Conservation (phyloP, 2,113 vertebrate species). For the Xiphias gladius region DNA sequence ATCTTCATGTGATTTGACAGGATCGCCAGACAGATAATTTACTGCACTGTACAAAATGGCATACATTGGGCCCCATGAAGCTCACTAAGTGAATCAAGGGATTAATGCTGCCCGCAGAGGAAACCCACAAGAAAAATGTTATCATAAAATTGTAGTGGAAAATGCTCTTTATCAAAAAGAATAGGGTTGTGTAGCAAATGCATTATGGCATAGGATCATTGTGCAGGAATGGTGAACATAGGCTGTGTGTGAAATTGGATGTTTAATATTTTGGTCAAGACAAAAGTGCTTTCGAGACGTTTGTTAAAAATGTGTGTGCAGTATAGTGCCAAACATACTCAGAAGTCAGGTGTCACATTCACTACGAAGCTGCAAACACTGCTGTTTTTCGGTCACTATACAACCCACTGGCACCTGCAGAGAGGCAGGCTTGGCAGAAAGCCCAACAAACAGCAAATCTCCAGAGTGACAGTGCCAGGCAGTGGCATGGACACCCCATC, state of each 20-base stretch:
- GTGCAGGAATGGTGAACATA: background rate
- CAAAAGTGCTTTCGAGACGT: background rate
- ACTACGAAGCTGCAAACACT: slow-evolving; percentile 31
- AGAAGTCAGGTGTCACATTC: background rate
- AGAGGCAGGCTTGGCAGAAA: slow-evolving; percentile 45
- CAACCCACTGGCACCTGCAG: slow-evolving; percentile 60
- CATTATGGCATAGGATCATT: background rate
- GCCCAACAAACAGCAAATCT: slow-evolving; percentile 55
- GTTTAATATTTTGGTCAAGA: background rate
- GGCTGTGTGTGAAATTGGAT: background rate
- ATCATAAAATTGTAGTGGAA: too few species aligned
- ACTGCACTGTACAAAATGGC: background rate
- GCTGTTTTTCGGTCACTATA: slow-evolving; percentile 3
- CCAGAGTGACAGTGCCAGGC: slow-evolving; percentile 58
- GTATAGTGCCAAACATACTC: background rate
- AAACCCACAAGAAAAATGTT: background rate
- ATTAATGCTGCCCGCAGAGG: background rate
- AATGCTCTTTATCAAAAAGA: background rate
- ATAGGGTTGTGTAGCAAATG: background rate
- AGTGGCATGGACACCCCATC: slow-evolving; percentile 58
- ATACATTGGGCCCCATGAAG: background rate
- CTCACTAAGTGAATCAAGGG: background rate
- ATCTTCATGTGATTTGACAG: background rate
- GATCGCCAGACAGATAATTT: background rate
- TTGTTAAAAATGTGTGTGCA: background rate